Conservation (phyloP, 1,140 invertebrate species). For the Choristoneura fumiferana region DNA sequence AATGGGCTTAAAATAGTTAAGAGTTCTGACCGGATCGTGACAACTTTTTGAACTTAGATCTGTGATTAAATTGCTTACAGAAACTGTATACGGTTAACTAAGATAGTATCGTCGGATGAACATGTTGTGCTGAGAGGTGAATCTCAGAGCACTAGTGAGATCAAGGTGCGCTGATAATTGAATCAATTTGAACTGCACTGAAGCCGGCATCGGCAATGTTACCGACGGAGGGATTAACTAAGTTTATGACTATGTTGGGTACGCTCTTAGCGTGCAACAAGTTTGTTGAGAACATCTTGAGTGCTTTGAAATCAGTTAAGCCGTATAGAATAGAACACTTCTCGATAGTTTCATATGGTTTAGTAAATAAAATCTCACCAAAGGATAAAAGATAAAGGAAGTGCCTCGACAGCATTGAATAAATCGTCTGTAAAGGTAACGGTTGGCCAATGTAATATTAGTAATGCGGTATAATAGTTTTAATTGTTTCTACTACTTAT, state of each 20-base stretch:
- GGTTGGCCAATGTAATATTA: no score
- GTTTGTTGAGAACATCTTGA: slow-evolving; percentile 71
- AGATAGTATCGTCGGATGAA: slow-evolving; percentile 8
- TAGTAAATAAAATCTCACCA: neutral
- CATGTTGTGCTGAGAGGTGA: slow-evolving; percentile 49
- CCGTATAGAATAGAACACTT: slow-evolving; percentile 48
- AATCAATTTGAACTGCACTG: slow-evolving; percentile 68
- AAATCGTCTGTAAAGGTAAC: no score
- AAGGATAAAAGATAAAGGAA: neutral
- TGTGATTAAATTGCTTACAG: slow-evolving; percentile 26
- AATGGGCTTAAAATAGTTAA: slow-evolving; percentile 15
- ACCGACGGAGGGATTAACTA: slow-evolving; percentile 68
- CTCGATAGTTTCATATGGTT: slow-evolving; percentile 29
- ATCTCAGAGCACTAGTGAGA: slow-evolving; percentile 60
- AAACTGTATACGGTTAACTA: slow-evolving; percentile 24
- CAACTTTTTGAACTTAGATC: slow-evolving; percentile 23
- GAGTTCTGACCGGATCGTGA: neutral
- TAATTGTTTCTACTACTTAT: no score
- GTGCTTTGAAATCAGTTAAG: slow-evolving; percentile 70
- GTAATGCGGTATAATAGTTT: no score
- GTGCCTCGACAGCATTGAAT: no score
- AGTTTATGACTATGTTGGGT: slow-evolving; percentile 70
- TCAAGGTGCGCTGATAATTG: slow-evolving; percentile 73
- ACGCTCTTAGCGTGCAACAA: slow-evolving; percentile 70
- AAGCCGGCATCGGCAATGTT: slow-evolving; percentile 53